Evolutionary conservation across 2,113 vertebrate genomes (phyloP).

Genomic region (Abramis brama): DNA sequence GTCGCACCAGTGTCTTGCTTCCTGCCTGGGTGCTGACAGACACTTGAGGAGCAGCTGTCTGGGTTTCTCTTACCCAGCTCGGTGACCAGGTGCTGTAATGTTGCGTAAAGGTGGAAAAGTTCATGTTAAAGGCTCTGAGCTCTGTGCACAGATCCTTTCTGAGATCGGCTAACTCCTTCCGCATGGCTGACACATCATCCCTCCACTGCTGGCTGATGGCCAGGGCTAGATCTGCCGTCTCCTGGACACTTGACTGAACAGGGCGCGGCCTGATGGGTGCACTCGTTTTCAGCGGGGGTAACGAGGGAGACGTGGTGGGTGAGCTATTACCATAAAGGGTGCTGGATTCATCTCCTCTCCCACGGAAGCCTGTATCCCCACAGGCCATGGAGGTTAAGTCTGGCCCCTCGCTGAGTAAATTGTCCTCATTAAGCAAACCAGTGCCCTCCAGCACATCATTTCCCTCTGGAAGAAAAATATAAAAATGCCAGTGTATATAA

Average conservation of each 20-base stretch:
- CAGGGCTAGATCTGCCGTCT: conserved; percentile 75
- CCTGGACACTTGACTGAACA: conserved; percentile 77
- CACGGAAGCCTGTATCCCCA: conserved; percentile 73
- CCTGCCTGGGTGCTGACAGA: conserved; percentile 78
- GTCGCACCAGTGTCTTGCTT: conserved; percentile 73
- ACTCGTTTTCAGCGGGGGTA: conserved; percentile 69
- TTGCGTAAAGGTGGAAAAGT: conserved; percentile 78
- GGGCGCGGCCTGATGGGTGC: conserved; percentile 59
- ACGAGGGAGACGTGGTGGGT: conserved; percentile 69
- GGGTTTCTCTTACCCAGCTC: conserved; percentile 65
- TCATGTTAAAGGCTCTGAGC: conserved; percentile 79
- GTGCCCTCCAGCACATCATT: conserved; percentile 80
- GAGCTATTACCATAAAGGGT: conserved; percentile 67
- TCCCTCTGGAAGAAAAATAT: conserved; percentile 84
- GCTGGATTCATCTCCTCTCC: conserved; percentile 74
- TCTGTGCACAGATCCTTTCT: conserved; percentile 78
- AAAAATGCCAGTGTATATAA: conserved; percentile 72
- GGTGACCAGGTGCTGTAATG: conserved; percentile 82
- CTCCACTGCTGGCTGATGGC: conserved; percentile 82
- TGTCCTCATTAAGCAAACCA: conserved; percentile 76
- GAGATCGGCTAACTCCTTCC: conserved; percentile 76
- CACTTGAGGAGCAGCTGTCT: conserved; percentile 64
- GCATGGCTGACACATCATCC: conserved; percentile 80
- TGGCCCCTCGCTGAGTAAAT: conserved; percentile 73
- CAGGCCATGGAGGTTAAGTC: conserved; percentile 75